Evolutionary conservation across 2,797 vertebrate genomes (phyloP).

Genomic region (Danionella dracula): DNA sequence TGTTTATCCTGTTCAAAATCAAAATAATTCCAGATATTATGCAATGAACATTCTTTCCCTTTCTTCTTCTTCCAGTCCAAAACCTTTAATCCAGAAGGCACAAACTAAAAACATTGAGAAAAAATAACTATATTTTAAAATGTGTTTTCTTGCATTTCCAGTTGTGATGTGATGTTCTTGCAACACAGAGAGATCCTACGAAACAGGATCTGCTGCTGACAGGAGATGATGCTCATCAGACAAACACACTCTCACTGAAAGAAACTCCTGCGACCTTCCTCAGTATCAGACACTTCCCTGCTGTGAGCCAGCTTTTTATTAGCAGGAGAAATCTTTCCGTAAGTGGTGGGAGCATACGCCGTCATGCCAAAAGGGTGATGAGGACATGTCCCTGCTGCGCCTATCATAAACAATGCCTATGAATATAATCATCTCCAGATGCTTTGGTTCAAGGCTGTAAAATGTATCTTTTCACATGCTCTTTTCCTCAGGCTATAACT

Average conservation of each 20-base stretch:
- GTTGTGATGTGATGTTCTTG: neutral
- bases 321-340: neutral
- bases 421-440: conserved; percentile 8
- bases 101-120: too few relatives aligned
- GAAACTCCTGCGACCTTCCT: neutral
- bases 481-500: neutral
- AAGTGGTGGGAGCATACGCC: neutral
- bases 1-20: too few relatives aligned
- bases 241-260: neutral
- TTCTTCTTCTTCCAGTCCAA: neutral
- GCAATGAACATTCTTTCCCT: too few relatives aligned
- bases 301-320: neutral
- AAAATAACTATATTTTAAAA: neutral
- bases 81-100: too few relatives aligned
- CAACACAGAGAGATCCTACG: neutral
- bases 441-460: neutral
- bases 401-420: neutral
- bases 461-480: neutral
- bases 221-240: neutral
- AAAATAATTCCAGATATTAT: too few relatives aligned
- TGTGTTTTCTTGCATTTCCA: neutral
- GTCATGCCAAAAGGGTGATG: neutral
- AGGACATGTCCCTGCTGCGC: neutral
- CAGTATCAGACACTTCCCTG: neutral
- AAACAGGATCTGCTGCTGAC: conserved; percentile 5